phyloP scores from a whole-genome alignment of 2,113 vertebrate species.

The Pogonocichla stellata region DNA sequence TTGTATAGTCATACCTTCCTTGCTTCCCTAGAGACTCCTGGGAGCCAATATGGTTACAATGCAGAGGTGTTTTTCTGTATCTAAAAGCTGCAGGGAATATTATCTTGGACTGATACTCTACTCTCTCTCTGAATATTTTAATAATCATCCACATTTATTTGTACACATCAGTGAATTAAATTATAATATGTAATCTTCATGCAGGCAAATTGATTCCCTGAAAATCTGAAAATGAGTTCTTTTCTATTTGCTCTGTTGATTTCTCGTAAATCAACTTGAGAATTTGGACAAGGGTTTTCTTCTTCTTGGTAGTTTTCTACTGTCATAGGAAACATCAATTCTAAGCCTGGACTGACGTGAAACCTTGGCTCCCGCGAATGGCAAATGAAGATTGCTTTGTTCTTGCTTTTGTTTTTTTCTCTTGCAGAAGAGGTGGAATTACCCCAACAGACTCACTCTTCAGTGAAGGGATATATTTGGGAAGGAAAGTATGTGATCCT shows the following conservation, averaged over 20 bases:
- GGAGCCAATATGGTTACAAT: background rate
- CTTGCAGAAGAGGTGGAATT: background rate
- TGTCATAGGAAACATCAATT: rapidly evolving
- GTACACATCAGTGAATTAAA: background rate
- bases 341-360: rapidly evolving
- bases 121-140: background rate
- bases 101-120: background rate
- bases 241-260: background rate
- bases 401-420: background rate
- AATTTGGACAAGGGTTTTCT: background rate
- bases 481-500: background rate
- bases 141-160: background rate
- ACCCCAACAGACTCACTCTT: background rate
- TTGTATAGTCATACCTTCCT: background rate
- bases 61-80: background rate
- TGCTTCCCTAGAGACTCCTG: background rate
- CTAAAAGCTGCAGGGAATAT: background rate
- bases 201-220: background rate
- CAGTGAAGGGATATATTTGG: background rate
- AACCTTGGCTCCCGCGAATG: rapidly evolving
- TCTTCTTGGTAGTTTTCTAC: background rate
- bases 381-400: background rate
- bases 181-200: background rate
- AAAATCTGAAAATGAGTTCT: background rate
- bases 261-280: background rate